These are phyloP conservation scores for Drosophila borborema DNA, from an alignment of 2,888 invertebrate species.

Conservation along the genomic window DNA sequence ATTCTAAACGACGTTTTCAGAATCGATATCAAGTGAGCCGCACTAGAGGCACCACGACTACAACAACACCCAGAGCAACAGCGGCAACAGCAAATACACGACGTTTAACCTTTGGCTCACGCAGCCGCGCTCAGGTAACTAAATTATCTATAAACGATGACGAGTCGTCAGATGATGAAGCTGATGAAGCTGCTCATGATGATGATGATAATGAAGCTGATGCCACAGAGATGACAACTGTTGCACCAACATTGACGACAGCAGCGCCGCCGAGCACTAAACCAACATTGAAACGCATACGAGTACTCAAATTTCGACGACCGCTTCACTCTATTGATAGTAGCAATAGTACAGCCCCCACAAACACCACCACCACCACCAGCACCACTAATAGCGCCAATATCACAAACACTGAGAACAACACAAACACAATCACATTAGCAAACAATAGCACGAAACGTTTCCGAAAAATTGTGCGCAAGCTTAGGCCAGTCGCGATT, in stretches of 20 bases:
- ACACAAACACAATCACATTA: constrained; percentile 35
- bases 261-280: constrained; percentile 39
- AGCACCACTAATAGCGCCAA: constrained; percentile 70
- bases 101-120: constrained; percentile 42
- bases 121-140: constrained; percentile 70
- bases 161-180: constrained; percentile 37
- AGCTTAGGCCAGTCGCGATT: constrained; percentile 71
- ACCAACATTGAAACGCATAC: constrained; percentile 74
- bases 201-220: constrained; percentile 35
- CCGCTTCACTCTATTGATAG: constrained; percentile 59
- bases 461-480: constrained; percentile 79
- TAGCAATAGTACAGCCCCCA: constrained; percentile 50
- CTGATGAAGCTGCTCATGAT: constrained; percentile 39
- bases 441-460: constrained; percentile 60
- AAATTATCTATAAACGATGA: constrained; percentile 60
- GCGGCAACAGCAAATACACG: constrained; percentile 33
- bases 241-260: constrained; percentile 46
- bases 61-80: constrained; percentile 42
- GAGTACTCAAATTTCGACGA: constrained; percentile 77
- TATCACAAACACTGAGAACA: constrained; percentile 45
- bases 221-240: constrained; percentile 37
- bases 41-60: constrained; percentile 65
- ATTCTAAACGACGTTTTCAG: constrained; percentile 85
- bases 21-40: constrained; percentile 83
- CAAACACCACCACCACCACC: constrained; percentile 46